Evolutionary conservation across 2,797 vertebrate species (phyloP), one percentile per base, ranked within the genome.

Genomic region (Gila robusta): DNA sequence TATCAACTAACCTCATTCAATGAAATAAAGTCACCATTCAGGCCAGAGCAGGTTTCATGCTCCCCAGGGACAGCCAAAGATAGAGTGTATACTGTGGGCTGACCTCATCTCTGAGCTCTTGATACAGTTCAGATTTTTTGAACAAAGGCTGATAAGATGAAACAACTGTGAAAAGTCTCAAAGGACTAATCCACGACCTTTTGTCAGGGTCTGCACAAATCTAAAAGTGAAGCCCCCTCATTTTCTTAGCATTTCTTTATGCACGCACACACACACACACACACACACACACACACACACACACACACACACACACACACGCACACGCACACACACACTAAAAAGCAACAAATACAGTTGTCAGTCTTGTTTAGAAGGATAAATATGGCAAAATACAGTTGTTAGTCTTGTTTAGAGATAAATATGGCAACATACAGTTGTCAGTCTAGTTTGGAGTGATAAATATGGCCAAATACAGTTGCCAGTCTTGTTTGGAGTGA

Each of bases 11-110:
- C 77, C n/a, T 47, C 4, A 26, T 37, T 79, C 16, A 6, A 14
- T 79, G 10, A 79, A 69, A 71, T 83, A 39, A 64, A 74, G 41
- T 66, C 14, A 1, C 37, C 23, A 77, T 71, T 79, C n/a, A 62
- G 66, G n/a, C 39, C 82, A 69, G 23, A 69, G 10, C 44, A 32
- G 52, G 16, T 85, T 78, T 79, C 16, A 12, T 84, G 19, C 8
- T 54, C 32, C n/a, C 35, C 16, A 28, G 62, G 14, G 47, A 78
- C 41, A 41, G 19, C 35, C 23, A 1, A 23, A 70, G 67, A n/a
- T 54, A 67, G 44, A 64, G 10, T 72, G 54, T 82, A 47, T 54
- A 72, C 49, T 62, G 5, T 47, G 81, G 59, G 32, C 69, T 41
- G 35, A 64, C n/a, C 39, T 59, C 56, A 64, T n/a, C 56, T 21